A percentile compares a stretch with the other conserved stretches of the same genome.
phyloP scores from a whole-genome alignment of 2,888 invertebrate genomes.

The Chromoteleia sp. region DNA sequence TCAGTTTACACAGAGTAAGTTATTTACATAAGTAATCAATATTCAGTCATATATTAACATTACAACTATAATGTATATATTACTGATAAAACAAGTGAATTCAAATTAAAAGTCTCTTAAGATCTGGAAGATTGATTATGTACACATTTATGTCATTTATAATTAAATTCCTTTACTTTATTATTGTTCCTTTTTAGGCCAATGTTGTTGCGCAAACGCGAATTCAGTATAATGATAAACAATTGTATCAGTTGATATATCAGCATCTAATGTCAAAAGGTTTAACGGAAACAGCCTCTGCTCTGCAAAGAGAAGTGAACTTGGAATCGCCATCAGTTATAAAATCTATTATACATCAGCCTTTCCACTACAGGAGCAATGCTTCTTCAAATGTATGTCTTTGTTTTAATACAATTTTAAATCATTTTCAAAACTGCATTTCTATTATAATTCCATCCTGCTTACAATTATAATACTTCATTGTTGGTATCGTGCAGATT shows the following conservation, averaged over 20 bases:
- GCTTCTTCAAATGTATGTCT: constrained; percentile 76
- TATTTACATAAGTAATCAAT: background rate
- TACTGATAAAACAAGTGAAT: no score
- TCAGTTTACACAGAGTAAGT: constrained; percentile 93
- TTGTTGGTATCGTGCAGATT: no score
- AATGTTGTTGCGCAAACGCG: constrained; percentile 98
- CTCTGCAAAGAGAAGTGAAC: constrained; percentile 91
- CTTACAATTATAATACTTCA: no score
- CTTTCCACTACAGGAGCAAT: constrained; percentile 82
- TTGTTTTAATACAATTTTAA: no score
- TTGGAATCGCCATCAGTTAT: constrained; percentile 87
- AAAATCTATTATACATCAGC: constrained; percentile 81
- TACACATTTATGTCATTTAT: no score
- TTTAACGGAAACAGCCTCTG: constrained; percentile 89
- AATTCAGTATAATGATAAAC: constrained; percentile 97
- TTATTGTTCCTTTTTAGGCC: constrained; percentile 86
- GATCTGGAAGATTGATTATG: no score
- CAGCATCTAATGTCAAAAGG: constrained; percentile 94
- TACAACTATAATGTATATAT: no score
- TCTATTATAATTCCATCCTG: no score
- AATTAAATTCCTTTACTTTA: no score
- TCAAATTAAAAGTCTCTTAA: no score
- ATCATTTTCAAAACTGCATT: no score
- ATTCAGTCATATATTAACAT: no score
- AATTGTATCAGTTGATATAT: constrained; percentile 95